These are phyloP conservation scores for Streblospio benedicti DNA, from an alignment of 1,140 invertebrate genomes.

Conservation along the genomic window DNA sequence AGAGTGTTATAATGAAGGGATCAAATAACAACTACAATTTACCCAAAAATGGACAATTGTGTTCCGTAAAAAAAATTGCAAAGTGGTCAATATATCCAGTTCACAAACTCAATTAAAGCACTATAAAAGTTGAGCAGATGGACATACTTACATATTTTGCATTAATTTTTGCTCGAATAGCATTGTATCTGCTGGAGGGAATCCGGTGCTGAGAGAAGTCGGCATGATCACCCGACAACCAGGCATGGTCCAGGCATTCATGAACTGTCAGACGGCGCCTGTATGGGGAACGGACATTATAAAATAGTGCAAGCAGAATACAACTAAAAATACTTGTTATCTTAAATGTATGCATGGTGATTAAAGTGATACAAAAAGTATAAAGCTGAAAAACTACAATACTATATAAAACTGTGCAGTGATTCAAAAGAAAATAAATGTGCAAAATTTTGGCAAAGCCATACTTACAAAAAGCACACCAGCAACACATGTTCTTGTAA, in stretches of 20 bases:
- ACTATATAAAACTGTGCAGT: neutral
- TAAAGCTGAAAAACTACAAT: neutral
- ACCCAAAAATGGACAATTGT: too few relatives aligned
- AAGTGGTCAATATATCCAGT: too few relatives aligned
- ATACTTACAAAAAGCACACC: too few relatives aligned
- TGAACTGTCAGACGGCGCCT: slow-evolving; percentile 96
- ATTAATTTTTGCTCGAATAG: slow-evolving; percentile 77
- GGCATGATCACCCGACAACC: slow-evolving; percentile 69
- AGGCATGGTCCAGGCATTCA: slow-evolving; percentile 89
- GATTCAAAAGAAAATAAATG: neutral
- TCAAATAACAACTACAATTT: too few relatives aligned
- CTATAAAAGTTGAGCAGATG: too few relatives aligned
- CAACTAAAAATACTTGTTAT: neutral
- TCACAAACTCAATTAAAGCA: too few relatives aligned
- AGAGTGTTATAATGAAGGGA: too few relatives aligned
- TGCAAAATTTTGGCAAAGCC: neutral
- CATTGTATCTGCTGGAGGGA: slow-evolving; percentile 70
- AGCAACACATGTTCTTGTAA: too few relatives aligned
- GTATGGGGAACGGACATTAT: slow-evolving; percentile 26
- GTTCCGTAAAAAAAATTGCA: too few relatives aligned
- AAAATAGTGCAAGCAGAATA: neutral
- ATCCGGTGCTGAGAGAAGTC: slow-evolving; percentile 53
- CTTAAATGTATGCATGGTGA: neutral
- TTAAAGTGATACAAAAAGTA: neutral
- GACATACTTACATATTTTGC: slow-evolving; percentile 51